Percentiles rank a stretch among this genome's conserved stretches.
Conservation (phyloP, 2,113 vertebrate species). For the Carollia perspicillata region DNA sequence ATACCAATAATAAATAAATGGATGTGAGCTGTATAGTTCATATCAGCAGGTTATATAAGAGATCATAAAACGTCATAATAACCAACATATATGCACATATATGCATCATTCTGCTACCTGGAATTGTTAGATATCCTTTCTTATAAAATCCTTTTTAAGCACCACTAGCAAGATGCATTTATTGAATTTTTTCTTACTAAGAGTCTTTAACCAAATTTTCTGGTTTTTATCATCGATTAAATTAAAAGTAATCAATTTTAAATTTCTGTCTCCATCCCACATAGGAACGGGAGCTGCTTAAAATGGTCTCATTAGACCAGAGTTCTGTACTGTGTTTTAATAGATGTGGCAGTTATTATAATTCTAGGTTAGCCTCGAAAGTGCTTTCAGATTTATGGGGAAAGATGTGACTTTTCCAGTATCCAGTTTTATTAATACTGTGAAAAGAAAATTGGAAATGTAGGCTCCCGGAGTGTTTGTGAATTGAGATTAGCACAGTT, state of each 20-base stretch:
- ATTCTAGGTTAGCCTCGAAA: constrained; percentile 74
- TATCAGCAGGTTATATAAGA: neutral
- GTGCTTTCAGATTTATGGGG: constrained; percentile 75
- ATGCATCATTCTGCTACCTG: neutral
- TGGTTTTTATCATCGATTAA: constrained; percentile 52
- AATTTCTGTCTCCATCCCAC: constrained; percentile 59
- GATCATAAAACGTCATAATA: neutral
- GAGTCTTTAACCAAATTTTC: neutral
- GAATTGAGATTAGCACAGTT: constrained; percentile 82
- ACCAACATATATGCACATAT: neutral
- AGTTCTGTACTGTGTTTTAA: constrained; percentile 70
- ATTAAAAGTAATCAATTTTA: constrained; percentile 60
- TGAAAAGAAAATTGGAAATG: constrained; percentile 85
- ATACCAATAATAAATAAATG: neutral
- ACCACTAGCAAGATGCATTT: constrained; percentile 24
- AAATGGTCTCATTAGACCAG: constrained; percentile 72
- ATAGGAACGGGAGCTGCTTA: constrained; percentile 59
- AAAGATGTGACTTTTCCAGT: constrained; percentile 74
- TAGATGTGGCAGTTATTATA: constrained; percentile 78
- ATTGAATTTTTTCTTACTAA: constrained; percentile 35
- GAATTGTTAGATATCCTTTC: neutral
- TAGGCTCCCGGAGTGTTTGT: constrained; percentile 73
- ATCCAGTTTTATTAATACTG: constrained; percentile 80
- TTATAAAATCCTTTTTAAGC: constrained; percentile 38
- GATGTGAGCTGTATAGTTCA: neutral